phyloP scores from a whole-genome alignment of 2,797 vertebrate genomes.

The Okamejei kenojei region DNA sequence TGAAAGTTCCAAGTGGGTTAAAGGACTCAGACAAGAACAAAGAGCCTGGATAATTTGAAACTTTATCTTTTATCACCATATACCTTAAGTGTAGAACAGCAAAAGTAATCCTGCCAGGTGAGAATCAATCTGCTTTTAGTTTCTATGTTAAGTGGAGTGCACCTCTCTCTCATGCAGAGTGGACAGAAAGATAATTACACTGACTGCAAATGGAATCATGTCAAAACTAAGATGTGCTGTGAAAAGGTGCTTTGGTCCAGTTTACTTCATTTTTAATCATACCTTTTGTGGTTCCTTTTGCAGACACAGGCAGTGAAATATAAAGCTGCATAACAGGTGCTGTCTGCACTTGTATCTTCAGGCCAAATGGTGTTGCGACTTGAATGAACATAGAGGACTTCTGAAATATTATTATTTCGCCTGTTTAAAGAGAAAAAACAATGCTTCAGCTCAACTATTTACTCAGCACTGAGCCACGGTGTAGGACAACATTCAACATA shows the following conservation, averaged over 20 bases:
- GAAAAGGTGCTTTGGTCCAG: not conserved
- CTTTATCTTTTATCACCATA: not conserved
- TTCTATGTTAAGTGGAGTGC: not conserved
- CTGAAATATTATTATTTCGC: constrained; percentile 52
- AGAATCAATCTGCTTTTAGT: not conserved
- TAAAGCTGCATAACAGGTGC: constrained; percentile 57
- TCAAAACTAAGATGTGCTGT: not conserved
- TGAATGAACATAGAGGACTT: constrained; percentile 61
- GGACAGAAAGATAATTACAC: not conserved
- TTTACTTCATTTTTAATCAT: not conserved
- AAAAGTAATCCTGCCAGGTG: too few relatives aligned
- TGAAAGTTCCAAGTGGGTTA: not conserved
- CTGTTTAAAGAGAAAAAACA: constrained; percentile 20
- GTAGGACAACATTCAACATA: not conserved
- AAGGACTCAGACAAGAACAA: not conserved
- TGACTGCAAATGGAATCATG: not conserved
- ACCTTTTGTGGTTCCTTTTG: constrained; percentile 51
- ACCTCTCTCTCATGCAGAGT: not conserved
- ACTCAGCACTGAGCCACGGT: not conserved
- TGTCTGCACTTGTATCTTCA: constrained; percentile 57
- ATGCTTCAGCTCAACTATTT: not conserved
- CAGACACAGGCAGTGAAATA: constrained; percentile 46
- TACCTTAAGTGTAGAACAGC: not conserved
- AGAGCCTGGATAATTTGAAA: not conserved
- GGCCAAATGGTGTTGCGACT: constrained; percentile 51